Conservation (phyloP, 2,113 vertebrate species). For the Martes martes region DNA sequence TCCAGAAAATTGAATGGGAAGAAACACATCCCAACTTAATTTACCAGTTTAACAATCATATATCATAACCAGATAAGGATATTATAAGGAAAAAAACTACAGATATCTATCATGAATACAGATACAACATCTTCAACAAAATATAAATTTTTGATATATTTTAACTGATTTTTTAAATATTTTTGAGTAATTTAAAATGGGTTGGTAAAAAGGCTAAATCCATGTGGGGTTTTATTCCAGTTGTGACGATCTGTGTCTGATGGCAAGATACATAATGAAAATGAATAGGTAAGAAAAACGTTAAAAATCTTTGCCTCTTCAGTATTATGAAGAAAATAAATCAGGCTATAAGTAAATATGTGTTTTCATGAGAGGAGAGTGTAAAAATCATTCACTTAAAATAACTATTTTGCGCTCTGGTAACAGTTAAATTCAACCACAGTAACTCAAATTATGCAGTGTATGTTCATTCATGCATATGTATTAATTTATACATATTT, state of each 20-base stretch:
- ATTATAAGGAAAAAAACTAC: not conserved
- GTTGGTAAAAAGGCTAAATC: not conserved
- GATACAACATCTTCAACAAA: not conserved
- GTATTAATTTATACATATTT: not conserved
- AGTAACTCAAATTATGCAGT: not conserved
- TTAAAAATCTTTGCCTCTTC: not conserved
- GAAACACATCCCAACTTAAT: not conserved
- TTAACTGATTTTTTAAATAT: not conserved
- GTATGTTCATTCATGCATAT: not conserved
- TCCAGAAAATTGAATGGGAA: not conserved
- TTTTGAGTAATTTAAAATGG: not conserved
- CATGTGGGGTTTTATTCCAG: not conserved
- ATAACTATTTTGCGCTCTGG: not conserved
- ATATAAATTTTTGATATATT: not conserved
- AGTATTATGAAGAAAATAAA: not conserved
- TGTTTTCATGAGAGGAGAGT: not conserved
- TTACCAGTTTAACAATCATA: not conserved
- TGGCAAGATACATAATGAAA: not conserved
- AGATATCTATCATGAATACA: not conserved
- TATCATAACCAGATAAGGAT: not conserved
- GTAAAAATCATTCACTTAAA: not conserved
- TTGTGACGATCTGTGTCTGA: not conserved
- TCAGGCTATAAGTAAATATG: not conserved
- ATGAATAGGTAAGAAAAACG: not conserved
- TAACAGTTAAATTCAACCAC: not conserved